A percentile compares a stretch with the other conserved stretches of the same genome.
These are phyloP conservation scores for Tragelaphus buxtoni DNA, from an alignment of 2,113 vertebrate genomes.

Conservation along the genomic window DNA sequence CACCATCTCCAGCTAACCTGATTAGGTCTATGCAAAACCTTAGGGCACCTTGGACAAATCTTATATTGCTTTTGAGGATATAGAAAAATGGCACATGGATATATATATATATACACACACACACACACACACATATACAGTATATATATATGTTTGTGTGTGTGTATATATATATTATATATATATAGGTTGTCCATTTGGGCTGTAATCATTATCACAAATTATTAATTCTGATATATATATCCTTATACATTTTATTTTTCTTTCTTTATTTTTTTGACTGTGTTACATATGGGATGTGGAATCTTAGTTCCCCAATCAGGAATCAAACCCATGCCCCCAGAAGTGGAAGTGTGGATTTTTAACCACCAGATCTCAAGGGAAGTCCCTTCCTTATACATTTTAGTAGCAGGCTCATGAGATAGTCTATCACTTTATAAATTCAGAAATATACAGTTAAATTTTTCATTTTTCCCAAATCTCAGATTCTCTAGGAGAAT, in stretches of 20 bases:
- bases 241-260: background rate
- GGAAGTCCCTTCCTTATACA: background rate
- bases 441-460: background rate
- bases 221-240: conserved; percentile 19
- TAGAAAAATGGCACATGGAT: background rate
- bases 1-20: background rate
- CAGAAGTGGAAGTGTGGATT: background rate
- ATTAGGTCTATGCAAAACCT: background rate
- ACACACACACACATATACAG: background rate
- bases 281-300: background rate
- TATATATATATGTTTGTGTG: background rate
- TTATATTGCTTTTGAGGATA: background rate
- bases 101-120: background rate
- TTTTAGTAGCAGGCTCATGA: background rate
- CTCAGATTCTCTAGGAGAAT: background rate
- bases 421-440: conserved; percentile 4
- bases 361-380: background rate
- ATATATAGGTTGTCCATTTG: background rate
- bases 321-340: background rate
- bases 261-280: background rate
- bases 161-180: background rate
- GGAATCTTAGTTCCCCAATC: background rate
- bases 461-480: background rate
- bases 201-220: background rate
- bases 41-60: conserved; percentile 19